These are phyloP conservation scores for Hippolais icterina DNA, from an alignment of 2,113 vertebrate genomes.

Conservation along the genomic window DNA sequence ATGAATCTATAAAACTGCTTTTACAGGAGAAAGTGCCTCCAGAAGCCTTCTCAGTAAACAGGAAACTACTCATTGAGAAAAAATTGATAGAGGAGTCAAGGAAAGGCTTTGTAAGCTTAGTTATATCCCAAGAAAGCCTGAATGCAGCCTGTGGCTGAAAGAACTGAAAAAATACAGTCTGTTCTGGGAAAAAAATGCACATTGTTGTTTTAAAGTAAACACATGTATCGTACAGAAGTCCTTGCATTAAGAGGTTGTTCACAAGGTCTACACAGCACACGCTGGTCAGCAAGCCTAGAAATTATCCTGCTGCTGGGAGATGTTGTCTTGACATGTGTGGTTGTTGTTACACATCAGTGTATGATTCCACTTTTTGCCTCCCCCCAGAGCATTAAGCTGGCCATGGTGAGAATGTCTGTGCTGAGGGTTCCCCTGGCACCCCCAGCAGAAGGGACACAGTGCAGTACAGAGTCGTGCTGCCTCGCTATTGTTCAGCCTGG, in stretches of 20 bases:
- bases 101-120: neutral
- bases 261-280: neutral
- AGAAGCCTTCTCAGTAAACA: neutral
- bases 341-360: neutral
- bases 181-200: neutral
- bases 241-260: neutral
- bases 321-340: neutral
- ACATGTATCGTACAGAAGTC: neutral
- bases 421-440: rapidly evolving
- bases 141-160: neutral
- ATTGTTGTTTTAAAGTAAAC: neutral
- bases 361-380: neutral
- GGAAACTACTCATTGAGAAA: neutral
- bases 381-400: neutral
- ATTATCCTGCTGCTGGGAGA: neutral
- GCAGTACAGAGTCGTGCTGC: rapidly evolving
- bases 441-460: rapidly evolving
- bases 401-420: rapidly evolving
- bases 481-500: neutral
- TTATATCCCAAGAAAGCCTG: neutral
- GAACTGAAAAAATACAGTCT: neutral
- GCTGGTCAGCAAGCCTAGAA: neutral
- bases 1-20: neutral
- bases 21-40: neutral
- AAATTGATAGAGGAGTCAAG: neutral